Base-by-base conservation (phyloP, 1,140 invertebrate species). In the Caenorhabditis remanei region DNA sequence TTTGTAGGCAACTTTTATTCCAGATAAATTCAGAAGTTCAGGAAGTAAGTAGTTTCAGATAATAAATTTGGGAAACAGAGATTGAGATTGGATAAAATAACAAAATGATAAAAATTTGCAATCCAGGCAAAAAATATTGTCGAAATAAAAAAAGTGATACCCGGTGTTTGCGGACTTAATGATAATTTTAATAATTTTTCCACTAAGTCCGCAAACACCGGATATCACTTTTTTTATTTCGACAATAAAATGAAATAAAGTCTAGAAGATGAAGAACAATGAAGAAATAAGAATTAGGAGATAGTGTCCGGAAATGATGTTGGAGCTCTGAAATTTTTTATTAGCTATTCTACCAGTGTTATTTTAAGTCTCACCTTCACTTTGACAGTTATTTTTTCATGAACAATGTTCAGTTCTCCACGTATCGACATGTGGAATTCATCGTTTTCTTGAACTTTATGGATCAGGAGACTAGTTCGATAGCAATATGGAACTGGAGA, bases 361-460 rank as follows among this genome's bases (percentile, higher is more conserved):
- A 32, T 63, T 9, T 63, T 14, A 21, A 21, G 8, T 63, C 71
- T 32, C 4, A 79, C 71, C 21, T 79, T 79, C 9, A 79, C 71
- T 79, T 50, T 79, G 2, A 79, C 46, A 9, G 43, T 79, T 24
- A 79, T 48, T 50, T 79, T 50, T 46, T 79, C 71, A 50, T 79
- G 71, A 48, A 79, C 46, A 50, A 79, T 79, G 14, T 50, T 24
- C 46, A 79, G 24, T 32, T 79, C 71, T 5, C 71, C 71, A 24
- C 71, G 71, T 79, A 79, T 79, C 46, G 71, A 79, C 71, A 79
- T 50, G 6, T 50, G 71, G 9, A 79, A 79, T 24, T 79, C 71
- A 24, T 79, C 71, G 41, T 79, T 79, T 14, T 21, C 43, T 19
- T 79, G 43, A 24, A 79, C 71, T 50, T 79, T 79, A 79, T 79